These are phyloP conservation scores for Acleris cristana DNA, from an alignment of 2,888 invertebrate genomes.

Conservation along the genomic window DNA sequence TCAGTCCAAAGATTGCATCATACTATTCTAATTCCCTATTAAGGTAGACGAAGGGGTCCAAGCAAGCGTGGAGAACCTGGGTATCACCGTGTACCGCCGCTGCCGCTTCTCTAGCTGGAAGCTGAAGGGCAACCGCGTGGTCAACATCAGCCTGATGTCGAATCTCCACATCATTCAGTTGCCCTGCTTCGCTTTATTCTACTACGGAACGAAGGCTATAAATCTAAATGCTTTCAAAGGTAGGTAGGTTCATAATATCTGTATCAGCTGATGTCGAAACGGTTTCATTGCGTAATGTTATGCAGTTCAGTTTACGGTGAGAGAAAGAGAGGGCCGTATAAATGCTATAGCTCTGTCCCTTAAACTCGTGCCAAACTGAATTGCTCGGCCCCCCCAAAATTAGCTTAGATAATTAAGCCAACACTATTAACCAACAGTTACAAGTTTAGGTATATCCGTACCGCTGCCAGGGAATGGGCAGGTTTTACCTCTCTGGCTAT, in stretches of 20 bases:
- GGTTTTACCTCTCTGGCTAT: no score
- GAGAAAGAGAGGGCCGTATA: no score
- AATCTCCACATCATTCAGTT: conserved; percentile 69
- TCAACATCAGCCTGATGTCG: conserved; percentile 76
- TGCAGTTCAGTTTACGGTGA: not conserved
- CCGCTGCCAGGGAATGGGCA: no score
- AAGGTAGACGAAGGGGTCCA: conserved; percentile 81
- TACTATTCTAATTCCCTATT: conserved; percentile 42
- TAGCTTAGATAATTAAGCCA: no score
- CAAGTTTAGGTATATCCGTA: no score
- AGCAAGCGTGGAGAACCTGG: conserved; percentile 60
- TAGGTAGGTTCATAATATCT: conserved; percentile 38
- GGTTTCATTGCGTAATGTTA: no score
- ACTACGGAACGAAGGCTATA: conserved; percentile 82
- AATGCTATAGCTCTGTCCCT: no score
- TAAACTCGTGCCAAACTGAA: no score
- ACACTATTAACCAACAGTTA: no score
- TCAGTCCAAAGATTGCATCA: not conserved
- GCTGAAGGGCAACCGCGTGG: conserved; percentile 54
- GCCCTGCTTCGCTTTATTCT: conserved; percentile 83
- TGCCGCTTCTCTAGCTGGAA: conserved; percentile 82
- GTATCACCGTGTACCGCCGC: conserved; percentile 73
- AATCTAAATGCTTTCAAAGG: conserved; percentile 77
- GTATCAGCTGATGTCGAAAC: not conserved
- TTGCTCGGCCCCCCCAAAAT: no score